Percentiles rank a stretch among this genome's conserved stretches.
Evolutionary conservation across 2,113 vertebrate genomes (phyloP).

Genomic region (Sminthopsis crassicaudata): DNA sequence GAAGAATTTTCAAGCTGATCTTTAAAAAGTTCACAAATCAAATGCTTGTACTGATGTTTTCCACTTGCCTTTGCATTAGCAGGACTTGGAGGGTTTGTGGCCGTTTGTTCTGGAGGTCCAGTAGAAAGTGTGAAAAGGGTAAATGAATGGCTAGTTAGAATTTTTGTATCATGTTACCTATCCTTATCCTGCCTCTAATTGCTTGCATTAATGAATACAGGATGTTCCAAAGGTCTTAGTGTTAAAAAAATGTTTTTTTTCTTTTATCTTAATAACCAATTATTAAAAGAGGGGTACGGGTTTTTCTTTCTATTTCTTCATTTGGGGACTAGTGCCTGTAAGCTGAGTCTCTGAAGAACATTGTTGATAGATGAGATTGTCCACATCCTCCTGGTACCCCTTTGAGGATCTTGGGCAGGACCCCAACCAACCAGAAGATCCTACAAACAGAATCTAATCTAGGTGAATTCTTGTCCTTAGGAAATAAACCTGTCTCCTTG

Average conservation of each 20-base stretch:
- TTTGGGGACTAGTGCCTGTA: not conserved
- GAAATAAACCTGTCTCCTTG: too few relatives aligned
- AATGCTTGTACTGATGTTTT: fast-evolving
- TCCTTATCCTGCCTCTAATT: not conserved
- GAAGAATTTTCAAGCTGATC: not conserved
- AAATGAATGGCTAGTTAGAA: not conserved
- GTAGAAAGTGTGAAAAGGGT: not conserved
- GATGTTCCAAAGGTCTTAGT: not conserved
- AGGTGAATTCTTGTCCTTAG: too few relatives aligned
- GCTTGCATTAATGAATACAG: not conserved
- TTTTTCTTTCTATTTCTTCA: not conserved
- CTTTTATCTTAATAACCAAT: not conserved
- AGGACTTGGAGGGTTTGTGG: not conserved
- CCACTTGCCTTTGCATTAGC: not conserved
- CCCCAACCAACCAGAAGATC: too few relatives aligned
- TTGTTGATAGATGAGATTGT: too few relatives aligned
- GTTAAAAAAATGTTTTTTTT: not conserved
- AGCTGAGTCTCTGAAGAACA: too few relatives aligned
- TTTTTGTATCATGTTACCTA: not conserved
- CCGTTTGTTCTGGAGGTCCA: not conserved
- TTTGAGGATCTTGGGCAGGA: too few relatives aligned
- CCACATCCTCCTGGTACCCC: too few relatives aligned
- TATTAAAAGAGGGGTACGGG: not conserved
- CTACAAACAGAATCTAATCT: too few relatives aligned
- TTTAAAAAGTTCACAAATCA: conserved; percentile 22